Conservation (phyloP, 2,888 invertebrate genomes). For the Synanthedon myopaeformis region DNA sequence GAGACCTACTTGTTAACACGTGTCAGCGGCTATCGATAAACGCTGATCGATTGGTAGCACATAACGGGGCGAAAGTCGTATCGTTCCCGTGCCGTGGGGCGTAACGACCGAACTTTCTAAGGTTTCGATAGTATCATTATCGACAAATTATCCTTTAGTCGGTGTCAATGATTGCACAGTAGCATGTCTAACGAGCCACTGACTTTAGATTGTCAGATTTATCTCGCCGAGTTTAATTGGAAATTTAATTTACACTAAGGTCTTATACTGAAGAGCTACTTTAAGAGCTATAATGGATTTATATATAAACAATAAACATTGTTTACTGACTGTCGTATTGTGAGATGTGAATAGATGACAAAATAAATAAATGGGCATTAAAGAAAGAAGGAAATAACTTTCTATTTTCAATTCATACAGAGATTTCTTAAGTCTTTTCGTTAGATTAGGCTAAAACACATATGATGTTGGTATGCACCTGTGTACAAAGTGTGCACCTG, state of each 20-base stretch:
- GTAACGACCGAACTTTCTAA: constrained; percentile 9
- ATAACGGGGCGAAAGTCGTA: constrained; percentile 10
- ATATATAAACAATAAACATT: too few species aligned
- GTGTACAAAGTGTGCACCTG: too few species aligned
- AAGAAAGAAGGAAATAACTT: too few species aligned
- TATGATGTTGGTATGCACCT: too few species aligned
- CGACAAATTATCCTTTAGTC: neutral
- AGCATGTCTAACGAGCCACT: neutral
- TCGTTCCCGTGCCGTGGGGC: constrained; percentile 7
- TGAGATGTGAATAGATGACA: too few species aligned
- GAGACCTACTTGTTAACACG: constrained; percentile 43
- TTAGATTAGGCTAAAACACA: too few species aligned
- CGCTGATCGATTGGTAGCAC: constrained; percentile 27
- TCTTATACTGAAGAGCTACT: too few species aligned
- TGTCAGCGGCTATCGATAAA: constrained; percentile 30
- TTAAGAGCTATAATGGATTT: neutral
- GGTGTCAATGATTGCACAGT: neutral
- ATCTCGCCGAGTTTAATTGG: neutral
- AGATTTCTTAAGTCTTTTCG: too few species aligned
- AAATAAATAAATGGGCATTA: too few species aligned
- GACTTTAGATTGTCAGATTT: neutral
- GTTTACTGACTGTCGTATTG: too few species aligned
- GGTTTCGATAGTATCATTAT: neutral
- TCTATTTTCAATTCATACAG: too few species aligned
- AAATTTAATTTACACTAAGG: too few species aligned